These are phyloP conservation scores for Hipposideros larvatus DNA, from an alignment of 2,797 vertebrate species.

Conservation along the genomic window DNA sequence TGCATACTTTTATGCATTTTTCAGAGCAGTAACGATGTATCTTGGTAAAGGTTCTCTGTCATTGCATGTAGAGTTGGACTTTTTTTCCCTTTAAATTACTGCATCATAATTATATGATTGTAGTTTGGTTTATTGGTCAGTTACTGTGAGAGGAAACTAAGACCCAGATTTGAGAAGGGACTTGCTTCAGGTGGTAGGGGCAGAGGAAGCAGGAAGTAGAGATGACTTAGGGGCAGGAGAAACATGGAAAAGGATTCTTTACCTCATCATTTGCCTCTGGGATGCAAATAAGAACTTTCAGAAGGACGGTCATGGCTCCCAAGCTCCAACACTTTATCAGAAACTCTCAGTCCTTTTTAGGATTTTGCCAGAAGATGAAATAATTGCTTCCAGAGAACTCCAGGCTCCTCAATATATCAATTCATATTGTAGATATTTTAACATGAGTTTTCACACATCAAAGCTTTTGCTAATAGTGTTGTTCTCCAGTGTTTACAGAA, in stretches of 20 bases:
- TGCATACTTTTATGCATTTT: background rate
- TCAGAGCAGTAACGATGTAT: background rate
- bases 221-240: background rate
- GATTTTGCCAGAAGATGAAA: constrained; percentile 42
- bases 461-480: constrained; percentile 50
- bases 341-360: constrained; percentile 45
- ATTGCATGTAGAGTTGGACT: background rate
- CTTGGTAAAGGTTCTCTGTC: background rate
- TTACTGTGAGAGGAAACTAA: constrained; percentile 40
- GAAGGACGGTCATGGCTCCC: background rate
- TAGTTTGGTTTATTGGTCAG: constrained; percentile 33
- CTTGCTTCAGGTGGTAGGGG: background rate
- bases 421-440: constrained; percentile 55
- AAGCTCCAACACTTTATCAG: background rate
- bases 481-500: constrained; percentile 55
- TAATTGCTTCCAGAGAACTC: constrained; percentile 48
- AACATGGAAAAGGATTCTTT: background rate
- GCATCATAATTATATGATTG: background rate
- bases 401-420: background rate
- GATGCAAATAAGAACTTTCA: background rate
- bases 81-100: background rate
- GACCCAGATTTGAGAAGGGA: background rate
- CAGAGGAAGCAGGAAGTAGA: background rate
- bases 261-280: background rate
- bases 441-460: constrained; percentile 58